Percentiles rank a stretch among this genome's conserved stretches.
Conservation (phyloP, 2,113 vertebrate genomes). For the Zootoca vivipara region DNA sequence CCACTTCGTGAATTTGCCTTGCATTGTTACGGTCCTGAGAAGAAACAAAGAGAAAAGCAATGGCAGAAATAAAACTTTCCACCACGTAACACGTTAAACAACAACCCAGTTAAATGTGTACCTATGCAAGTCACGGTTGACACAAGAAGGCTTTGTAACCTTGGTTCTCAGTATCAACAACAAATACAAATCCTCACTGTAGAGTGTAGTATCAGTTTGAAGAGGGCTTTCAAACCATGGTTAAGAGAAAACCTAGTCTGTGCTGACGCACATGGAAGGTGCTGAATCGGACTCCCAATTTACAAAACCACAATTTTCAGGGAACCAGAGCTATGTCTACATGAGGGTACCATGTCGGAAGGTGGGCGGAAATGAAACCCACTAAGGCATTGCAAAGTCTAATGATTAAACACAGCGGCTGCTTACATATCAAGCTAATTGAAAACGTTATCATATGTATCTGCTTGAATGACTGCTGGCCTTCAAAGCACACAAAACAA, state of each 20-base stretch:
- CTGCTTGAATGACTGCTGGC: neutral
- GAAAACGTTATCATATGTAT: neutral
- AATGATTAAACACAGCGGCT: neutral
- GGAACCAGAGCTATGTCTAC: too few relatives aligned
- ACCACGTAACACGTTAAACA: neutral
- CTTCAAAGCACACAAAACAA: neutral
- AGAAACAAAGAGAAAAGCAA: neutral
- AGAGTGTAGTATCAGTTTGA: neutral
- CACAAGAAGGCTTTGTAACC: neutral
- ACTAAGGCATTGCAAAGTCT: too few relatives aligned
- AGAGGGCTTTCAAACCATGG: neutral
- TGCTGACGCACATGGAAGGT: neutral
- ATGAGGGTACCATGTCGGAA: too few relatives aligned
- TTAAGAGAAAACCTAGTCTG: neutral
- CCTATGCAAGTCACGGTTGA: neutral
- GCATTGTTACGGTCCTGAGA: slow-evolving; percentile 93
- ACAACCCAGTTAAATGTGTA: neutral
- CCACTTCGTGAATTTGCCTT: slow-evolving; percentile 91
- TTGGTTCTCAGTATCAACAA: neutral
- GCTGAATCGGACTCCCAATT: too few relatives aligned
- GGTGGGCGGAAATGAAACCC: too few relatives aligned
- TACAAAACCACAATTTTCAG: too few relatives aligned
- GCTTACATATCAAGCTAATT: neutral
- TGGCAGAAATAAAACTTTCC: neutral
- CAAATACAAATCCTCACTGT: neutral